Evolutionary conservation across 2,888 invertebrate genomes (phyloP).

Genomic region (Eucera pruinosa): DNA sequence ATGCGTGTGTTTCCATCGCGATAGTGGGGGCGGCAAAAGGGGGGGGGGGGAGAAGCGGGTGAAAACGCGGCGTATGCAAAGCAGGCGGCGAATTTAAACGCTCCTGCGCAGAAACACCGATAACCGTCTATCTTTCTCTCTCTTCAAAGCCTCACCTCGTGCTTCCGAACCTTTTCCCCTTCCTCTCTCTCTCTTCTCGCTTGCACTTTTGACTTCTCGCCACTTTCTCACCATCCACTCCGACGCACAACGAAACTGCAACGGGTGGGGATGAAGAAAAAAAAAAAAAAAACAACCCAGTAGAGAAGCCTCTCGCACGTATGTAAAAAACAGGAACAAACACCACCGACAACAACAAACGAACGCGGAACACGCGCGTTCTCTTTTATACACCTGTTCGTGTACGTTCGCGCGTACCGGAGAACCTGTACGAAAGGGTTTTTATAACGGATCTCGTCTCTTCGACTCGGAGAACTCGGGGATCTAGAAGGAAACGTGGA

Average conservation of each 20-base stretch:
- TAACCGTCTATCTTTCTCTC: too few relatives aligned
- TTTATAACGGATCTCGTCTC: too few relatives aligned
- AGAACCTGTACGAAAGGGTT: too few relatives aligned
- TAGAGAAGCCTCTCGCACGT: too few relatives aligned
- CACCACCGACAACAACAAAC: too few relatives aligned
- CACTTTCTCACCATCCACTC: conserved; percentile 43
- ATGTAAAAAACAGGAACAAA: too few relatives aligned
- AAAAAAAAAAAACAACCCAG: conserved; percentile 36
- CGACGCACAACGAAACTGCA: conserved; percentile 28
- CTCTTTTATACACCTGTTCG: too few relatives aligned
- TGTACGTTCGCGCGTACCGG: too few relatives aligned
- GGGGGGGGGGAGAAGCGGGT: conserved; percentile 57
- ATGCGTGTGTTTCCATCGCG: too few relatives aligned
- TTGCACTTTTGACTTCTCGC: conserved; percentile 8
- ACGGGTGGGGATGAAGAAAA: conserved; percentile 47
- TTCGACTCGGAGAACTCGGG: too few relatives aligned
- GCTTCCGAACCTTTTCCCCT: conserved; percentile 69
- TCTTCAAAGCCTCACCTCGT: conserved; percentile 79
- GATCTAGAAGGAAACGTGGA: too few relatives aligned
- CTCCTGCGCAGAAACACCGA: conserved; percentile 83
- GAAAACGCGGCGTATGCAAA: conserved; percentile 81
- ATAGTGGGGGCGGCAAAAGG: conserved; percentile 21
- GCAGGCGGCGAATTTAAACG: conserved; percentile 82
- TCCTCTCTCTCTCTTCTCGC: conserved; percentile 37
- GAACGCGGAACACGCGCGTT: too few relatives aligned